Evolutionary conservation across 2,797 vertebrate genomes (phyloP).

Genomic region (Sus cebifrons): DNA sequence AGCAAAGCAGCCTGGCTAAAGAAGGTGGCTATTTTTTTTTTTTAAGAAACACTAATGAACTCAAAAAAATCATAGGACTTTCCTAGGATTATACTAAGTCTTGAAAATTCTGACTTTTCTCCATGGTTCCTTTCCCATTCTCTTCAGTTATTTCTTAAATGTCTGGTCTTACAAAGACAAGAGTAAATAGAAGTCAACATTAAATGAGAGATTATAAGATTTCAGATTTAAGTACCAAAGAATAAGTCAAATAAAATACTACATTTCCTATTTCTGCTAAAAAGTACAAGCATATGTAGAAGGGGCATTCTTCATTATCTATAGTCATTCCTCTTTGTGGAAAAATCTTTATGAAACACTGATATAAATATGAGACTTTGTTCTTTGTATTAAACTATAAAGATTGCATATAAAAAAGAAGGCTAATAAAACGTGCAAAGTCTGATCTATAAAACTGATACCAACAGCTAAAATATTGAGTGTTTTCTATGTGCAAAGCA

Average conservation of each 20-base stretch:
- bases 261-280: constrained; percentile 27
- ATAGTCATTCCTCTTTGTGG: constrained; percentile 25
- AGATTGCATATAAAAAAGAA: background rate
- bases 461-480: background rate
- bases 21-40: background rate
- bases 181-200: constrained; percentile 42
- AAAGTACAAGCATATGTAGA: constrained; percentile 8
- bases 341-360: constrained; percentile 29
- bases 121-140: background rate
- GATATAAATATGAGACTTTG: background rate
- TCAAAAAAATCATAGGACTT: background rate
- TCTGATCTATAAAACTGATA: background rate
- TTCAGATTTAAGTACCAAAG: constrained; percentile 51
- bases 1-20: constrained; percentile 5
- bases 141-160: background rate
- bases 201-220: background rate
- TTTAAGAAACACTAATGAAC: background rate
- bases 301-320: background rate
- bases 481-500: background rate
- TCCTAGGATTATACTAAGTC: background rate
- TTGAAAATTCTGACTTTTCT: constrained; percentile 25
- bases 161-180: constrained; percentile 21
- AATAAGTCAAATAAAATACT: constrained; percentile 41
- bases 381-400: constrained; percentile 37
- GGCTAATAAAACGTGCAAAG: background rate